Conservation (phyloP, 2,113 vertebrate genomes). For the Thomomys bottae region DNA sequence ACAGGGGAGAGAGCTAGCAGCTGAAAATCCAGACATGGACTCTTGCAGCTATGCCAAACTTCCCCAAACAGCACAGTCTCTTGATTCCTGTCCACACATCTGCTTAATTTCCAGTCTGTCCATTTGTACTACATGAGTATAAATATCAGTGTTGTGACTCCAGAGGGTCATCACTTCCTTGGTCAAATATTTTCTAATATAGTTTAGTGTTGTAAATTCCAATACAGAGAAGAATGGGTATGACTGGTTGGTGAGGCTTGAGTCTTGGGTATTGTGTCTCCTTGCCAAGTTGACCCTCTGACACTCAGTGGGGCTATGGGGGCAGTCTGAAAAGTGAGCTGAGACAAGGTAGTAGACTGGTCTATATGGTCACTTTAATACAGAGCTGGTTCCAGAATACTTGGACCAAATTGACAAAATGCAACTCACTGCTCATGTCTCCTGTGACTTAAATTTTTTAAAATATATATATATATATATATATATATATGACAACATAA, state of each 20-base stretch:
- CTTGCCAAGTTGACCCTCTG: neutral
- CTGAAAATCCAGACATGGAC: neutral
- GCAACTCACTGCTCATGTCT: neutral
- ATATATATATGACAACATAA: slow-evolving; percentile 4
- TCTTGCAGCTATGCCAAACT: too few relatives aligned
- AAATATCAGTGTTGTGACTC: neutral
- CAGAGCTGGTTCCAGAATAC: neutral
- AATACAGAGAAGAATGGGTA: neutral
- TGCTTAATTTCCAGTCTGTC: neutral
- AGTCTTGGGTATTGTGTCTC: too few relatives aligned
- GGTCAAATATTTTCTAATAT: neutral
- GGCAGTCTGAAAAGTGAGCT: neutral
- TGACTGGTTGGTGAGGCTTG: neutral
- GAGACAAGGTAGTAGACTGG: neutral
- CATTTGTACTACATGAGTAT: neutral
- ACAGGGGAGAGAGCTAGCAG: neutral
- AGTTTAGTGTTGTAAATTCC: neutral
- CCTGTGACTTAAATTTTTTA: neutral
- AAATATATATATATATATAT: neutral
- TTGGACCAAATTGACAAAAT: neutral
- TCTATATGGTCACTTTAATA: neutral
- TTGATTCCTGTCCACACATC: neutral
- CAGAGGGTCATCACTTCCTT: neutral
- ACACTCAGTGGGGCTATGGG: neutral
- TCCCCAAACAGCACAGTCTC: neutral